A percentile compares a stretch with the other conserved stretches of the same genome.
phyloP scores from a whole-genome alignment of 2,797 vertebrate species.

The Syngnathus acus region DNA sequence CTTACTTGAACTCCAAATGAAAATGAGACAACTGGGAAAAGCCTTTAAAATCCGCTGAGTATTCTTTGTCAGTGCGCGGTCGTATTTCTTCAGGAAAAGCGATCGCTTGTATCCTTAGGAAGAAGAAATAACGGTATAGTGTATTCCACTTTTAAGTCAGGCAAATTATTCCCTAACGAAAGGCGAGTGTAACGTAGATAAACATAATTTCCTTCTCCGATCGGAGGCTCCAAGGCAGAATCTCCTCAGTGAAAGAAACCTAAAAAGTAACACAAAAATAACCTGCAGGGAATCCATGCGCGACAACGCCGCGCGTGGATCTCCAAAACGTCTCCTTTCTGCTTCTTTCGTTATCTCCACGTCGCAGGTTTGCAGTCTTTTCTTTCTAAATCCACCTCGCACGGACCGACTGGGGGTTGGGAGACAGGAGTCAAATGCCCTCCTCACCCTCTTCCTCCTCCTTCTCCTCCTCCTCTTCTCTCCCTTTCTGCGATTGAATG shows the following conservation, averaged over 20 bases:
- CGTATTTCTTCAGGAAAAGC: constrained; percentile 26
- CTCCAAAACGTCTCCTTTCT: constrained; percentile 24
- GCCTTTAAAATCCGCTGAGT: constrained; percentile 34
- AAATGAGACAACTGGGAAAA: constrained; percentile 29
- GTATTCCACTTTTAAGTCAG: constrained; percentile 37
- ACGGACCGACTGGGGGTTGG: constrained; percentile 67
- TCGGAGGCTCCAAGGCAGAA: constrained; percentile 20
- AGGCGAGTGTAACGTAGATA: constrained; percentile 20
- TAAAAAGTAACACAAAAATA: constrained; percentile 23
- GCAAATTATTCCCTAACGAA: constrained; percentile 24
- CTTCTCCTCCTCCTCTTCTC: neutral
- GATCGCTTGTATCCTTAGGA: constrained; percentile 38
- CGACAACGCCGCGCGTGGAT: constrained; percentile 42
- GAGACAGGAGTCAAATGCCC: constrained; percentile 59
- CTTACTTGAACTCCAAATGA: constrained; percentile 49
- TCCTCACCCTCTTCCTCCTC: constrained; percentile 9
- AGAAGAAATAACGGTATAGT: constrained; percentile 13
- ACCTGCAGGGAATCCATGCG: constrained; percentile 48
- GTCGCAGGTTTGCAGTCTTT: constrained; percentile 56
- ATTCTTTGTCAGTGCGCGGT: constrained; percentile 10
- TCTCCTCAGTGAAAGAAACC: constrained; percentile 25
- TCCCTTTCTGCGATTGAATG: constrained; percentile 9
- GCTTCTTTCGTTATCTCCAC: constrained; percentile 54
- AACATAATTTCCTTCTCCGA: constrained; percentile 30
- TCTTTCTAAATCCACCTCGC: constrained; percentile 59